Base-by-base conservation (phyloP, 2,888 invertebrate genomes). In the Timandra comae region DNA sequence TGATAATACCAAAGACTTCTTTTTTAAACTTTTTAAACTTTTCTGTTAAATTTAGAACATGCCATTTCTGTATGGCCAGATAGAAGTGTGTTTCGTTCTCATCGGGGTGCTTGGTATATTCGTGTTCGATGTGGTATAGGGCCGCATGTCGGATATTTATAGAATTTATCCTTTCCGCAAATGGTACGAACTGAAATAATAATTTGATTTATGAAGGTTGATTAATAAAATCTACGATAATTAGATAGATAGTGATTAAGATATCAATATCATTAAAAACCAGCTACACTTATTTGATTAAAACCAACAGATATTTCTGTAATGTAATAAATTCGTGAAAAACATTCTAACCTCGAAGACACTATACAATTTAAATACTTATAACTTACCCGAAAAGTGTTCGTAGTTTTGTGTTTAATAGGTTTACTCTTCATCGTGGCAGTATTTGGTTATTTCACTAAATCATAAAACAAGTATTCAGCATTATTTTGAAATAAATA, bases 1-100 rank as follows among this genome's bases (percentile, higher is more conserved):
- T 96, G 1, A 95, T 88, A 43, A 95, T 90, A 23, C 89, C 87
- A 39, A 89, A 88, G 2, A 96, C 89, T 63, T 94, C 92, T 46
- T 89, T 91, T 42, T 91, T 89, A 55, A 98, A 94, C 31, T 88
- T 87, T 27, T 90, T 89, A 70, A 92, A 97, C 60, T 93, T 91
- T 52, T 94, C 91, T 0, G 96, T 93, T 42, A 95, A 87, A 76
- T 98, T 97, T 11, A 97, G 87, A 2, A 92, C 93, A 59, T 90
- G 90, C 97, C 97, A 98, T 87, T 97, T 97, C 43, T 91, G 90
- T 11, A 97, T 70, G 0, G 94, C 90, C 67, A 95, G 90, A 53
- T 91, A 88, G 68, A 98, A 97, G 65, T 91, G 91, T 0, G 96
- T 94, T 58, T 91, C 91, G 30, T 88, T 81, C 31, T 91, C 91